phyloP scores from a whole-genome alignment of 2,797 vertebrate genomes.

The Spinibarbus caldwelli region DNA sequence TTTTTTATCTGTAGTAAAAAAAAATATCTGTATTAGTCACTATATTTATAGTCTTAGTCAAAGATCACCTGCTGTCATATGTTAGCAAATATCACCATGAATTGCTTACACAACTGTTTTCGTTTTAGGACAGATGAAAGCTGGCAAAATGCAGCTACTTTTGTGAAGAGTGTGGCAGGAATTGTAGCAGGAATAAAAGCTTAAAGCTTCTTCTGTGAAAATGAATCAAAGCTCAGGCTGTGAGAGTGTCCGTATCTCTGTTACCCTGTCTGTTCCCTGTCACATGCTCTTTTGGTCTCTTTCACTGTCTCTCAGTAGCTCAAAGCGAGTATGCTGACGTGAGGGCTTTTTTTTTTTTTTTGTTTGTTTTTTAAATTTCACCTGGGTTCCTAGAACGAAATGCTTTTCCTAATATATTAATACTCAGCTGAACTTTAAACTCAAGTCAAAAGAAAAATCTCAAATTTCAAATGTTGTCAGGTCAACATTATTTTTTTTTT shows the following conservation, averaged over 20 bases:
- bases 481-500: background rate
- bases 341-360: background rate
- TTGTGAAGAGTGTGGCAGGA: constrained; percentile 15
- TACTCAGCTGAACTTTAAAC: background rate
- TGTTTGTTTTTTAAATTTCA: background rate
- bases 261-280: constrained; percentile 10
- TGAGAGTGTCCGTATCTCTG: constrained; percentile 9
- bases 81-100: background rate
- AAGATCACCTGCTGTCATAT: background rate
- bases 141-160: background rate
- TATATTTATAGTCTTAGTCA: background rate
- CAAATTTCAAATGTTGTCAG: background rate
- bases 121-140: background rate
- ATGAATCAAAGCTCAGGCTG: constrained; percentile 26
- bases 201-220: constrained; percentile 39
- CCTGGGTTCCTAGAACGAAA: background rate
- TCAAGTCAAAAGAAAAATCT: background rate
- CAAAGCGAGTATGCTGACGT: background rate
- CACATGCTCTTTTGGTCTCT: background rate
- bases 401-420: background rate
- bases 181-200: constrained; percentile 36
- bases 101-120: background rate
- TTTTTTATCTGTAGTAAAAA: background rate
- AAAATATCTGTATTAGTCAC: background rate
- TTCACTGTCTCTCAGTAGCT: background rate